Evolutionary conservation across 2,797 vertebrate genomes (phyloP), one percentile per base, ranked within the genome.

Genomic region (Ctenopoma kingsleyae): DNA sequence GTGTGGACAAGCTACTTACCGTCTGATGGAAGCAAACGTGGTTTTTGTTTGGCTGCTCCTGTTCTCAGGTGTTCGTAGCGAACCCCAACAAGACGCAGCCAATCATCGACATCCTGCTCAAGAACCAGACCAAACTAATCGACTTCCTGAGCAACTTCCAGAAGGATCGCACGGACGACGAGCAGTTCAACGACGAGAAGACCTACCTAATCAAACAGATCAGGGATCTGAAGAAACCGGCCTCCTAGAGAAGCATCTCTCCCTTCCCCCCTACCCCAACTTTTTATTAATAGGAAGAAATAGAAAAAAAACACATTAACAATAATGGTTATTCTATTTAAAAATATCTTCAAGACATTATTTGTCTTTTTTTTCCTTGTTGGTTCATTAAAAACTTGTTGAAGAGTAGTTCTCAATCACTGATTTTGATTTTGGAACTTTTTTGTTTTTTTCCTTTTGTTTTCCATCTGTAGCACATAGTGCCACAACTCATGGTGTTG

Each of bases 161-260:
- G 86, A 98, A 96, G 74, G 97, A 99, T 65, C 96, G 97, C 86
- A 95, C 94, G 0, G 97, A 98, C 0, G 97, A 99, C 0, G 97
- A 98, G 87, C 97, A 98, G 90, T 99, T 99, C 87, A 95, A 96
- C 1, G 97, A 98, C 16, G 97, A 99, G 93, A 99, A 99, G 93
- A 98, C 97, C 87, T 99, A 98, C 91, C 88, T 98, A 92, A 96
- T 99, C 82, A 98, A 98, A 94, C 97, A 99, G 92, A 99, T 99
- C 91, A 92, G 96, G 84, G 97, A 99, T 93, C 95, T 99, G 92
- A 98, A 97, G 92, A 98, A 96, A 71, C 90, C 96, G 0, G 90
- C 94, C 1, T 95, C 97, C 5, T 98, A 96, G 82, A 89, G 71
- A 20, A 86, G 78, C 69, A 9, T 0, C 54, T 17, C 11, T 10